Percentiles rank a stretch among this genome's conserved stretches.
Evolutionary conservation across 2,113 vertebrate species (phyloP).

Genomic region (Spheniscus mendiculus): DNA sequence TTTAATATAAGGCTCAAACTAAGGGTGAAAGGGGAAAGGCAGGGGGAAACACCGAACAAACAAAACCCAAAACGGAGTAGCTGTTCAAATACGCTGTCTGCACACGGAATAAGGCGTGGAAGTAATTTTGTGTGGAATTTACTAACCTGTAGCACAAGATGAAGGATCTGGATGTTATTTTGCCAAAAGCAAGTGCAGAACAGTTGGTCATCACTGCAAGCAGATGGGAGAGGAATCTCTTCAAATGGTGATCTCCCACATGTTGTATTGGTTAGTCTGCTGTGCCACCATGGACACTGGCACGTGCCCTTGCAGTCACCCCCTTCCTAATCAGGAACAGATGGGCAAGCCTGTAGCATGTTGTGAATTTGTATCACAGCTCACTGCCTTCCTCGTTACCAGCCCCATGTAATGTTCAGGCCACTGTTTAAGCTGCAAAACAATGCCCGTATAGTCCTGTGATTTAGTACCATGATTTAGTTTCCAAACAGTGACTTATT

Average conservation of each 20-base stretch:
- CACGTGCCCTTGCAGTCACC: not conserved
- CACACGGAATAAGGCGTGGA: rapidly evolving
- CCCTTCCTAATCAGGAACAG: not conserved
- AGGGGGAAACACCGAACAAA: not conserved
- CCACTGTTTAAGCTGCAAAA: not conserved
- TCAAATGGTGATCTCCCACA: not conserved
- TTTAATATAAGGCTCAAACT: not conserved
- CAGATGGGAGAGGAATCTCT: not conserved
- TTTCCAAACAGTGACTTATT: not conserved
- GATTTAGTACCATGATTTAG: not conserved
- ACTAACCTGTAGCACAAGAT: not conserved
- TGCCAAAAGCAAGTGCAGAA: not conserved
- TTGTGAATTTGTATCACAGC: not conserved
- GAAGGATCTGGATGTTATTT: not conserved
- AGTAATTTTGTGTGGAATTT: not conserved
- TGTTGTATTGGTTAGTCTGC: not conserved
- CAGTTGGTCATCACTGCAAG: not conserved
- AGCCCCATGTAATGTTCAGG: rapidly evolving
- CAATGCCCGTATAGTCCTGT: not conserved
- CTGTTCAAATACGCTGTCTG: not conserved
- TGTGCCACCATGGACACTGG: rapidly evolving
- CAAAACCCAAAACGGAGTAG: not conserved
- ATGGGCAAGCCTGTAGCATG: not conserved
- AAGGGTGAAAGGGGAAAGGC: not conserved
- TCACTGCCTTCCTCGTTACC: not conserved